phyloP scores from a whole-genome alignment of 2,113 vertebrate genomes.

The Halichoeres trimaculatus region DNA sequence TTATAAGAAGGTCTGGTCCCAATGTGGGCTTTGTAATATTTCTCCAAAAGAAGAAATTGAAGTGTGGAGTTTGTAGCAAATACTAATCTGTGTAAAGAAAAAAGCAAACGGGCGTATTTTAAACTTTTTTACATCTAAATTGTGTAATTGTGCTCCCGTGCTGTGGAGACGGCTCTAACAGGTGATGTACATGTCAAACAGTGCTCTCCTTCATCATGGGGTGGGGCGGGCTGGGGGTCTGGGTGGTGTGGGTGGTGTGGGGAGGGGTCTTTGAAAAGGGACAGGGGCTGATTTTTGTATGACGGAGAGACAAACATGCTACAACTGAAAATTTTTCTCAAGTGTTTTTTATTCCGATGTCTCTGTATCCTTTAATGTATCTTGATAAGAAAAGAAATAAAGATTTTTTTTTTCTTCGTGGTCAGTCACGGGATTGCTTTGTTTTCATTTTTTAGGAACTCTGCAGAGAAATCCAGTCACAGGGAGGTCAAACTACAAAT shows the following conservation, averaged over 20 bases:
- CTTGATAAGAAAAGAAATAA: slow-evolving; percentile 85
- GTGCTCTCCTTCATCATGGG: slow-evolving; percentile 62
- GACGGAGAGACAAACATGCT: slow-evolving; percentile 72
- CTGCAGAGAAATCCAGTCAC: no score
- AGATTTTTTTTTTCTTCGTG: slow-evolving; percentile 82
- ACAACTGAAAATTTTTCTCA: slow-evolving; percentile 77
- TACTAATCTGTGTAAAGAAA: slow-evolving; percentile 67
- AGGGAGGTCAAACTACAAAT: no score
- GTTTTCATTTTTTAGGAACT: not conserved
- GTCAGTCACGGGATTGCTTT: slow-evolving; percentile 45
- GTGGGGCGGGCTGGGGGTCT: slow-evolving; percentile 8
- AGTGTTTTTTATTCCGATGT: slow-evolving; percentile 82
- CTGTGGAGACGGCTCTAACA: slow-evolving; percentile 63
- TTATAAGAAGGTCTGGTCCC: slow-evolving; percentile 67
- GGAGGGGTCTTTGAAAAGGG: slow-evolving; percentile 42
- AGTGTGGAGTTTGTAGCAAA: slow-evolving; percentile 77
- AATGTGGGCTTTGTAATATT: slow-evolving; percentile 78
- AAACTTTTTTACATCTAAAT: slow-evolving; percentile 69
- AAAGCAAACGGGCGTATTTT: slow-evolving; percentile 59
- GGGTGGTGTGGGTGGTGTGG: not conserved
- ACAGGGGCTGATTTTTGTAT: slow-evolving; percentile 75
- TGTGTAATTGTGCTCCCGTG: slow-evolving; percentile 68
- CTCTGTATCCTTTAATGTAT: slow-evolving; percentile 85
- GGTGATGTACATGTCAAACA: slow-evolving; percentile 66
- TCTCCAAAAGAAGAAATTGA: slow-evolving; percentile 63